Conservation (phyloP, 2,888 invertebrate genomes). For the Lepidocyrtoides sp. region DNA sequence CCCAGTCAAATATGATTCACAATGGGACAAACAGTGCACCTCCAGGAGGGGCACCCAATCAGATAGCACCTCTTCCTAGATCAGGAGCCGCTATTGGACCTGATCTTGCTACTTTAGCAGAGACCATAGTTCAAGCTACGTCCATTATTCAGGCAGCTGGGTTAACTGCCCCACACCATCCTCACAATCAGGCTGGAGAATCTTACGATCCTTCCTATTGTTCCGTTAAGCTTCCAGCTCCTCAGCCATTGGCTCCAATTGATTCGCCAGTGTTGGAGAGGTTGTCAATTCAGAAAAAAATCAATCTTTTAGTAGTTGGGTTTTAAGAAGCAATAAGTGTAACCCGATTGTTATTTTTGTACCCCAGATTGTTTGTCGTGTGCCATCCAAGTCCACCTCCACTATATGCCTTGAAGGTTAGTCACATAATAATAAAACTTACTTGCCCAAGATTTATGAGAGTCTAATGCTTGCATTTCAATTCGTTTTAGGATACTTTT, state of each 20-base stretch:
- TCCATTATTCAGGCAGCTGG: slow-evolving; percentile 91
- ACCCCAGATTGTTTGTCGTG: slow-evolving; percentile 88
- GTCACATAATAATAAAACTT: background rate
- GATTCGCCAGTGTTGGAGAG: slow-evolving; percentile 87
- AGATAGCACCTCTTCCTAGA: slow-evolving; percentile 74
- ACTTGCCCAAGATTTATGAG: background rate
- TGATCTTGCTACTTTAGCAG: slow-evolving; percentile 90
- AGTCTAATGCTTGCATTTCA: background rate
- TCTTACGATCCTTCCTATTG: slow-evolving; percentile 87
- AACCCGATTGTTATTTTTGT: too few relatives aligned
- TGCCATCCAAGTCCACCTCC: slow-evolving; percentile 91
- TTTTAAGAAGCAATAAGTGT: too few relatives aligned
- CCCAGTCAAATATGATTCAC: slow-evolving; percentile 82
- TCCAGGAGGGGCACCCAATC: slow-evolving; percentile 51
- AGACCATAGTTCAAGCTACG: slow-evolving; percentile 93
- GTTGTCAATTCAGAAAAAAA: slow-evolving; percentile 69
- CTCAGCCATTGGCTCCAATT: slow-evolving; percentile 88
- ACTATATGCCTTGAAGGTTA: slow-evolving; percentile 90
- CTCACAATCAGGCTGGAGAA: slow-evolving; percentile 85
- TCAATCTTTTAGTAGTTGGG: too few relatives aligned
- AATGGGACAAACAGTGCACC: slow-evolving; percentile 78
- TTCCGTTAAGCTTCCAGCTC: slow-evolving; percentile 91
- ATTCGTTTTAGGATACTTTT: slow-evolving; percentile 90
- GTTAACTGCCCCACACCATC: slow-evolving; percentile 81
- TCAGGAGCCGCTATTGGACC: slow-evolving; percentile 84